Evolutionary conservation across 2,797 vertebrate genomes (phyloP).

Genomic region (Leptatherina wallacei): DNA sequence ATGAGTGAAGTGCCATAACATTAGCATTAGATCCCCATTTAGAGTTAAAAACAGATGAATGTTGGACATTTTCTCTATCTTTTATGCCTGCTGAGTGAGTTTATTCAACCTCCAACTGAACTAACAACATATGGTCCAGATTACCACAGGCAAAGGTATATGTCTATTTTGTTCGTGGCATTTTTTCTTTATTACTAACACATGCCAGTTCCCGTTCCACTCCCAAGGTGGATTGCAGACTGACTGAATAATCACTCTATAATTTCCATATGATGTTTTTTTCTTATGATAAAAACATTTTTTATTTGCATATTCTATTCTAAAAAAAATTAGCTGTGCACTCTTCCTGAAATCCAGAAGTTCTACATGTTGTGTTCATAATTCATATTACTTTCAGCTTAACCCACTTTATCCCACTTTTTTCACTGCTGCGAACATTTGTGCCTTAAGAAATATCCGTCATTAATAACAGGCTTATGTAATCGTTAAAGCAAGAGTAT

Average conservation of each 20-base stretch:
- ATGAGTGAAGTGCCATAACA: slow-evolving; percentile 11
- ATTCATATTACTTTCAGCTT: not conserved
- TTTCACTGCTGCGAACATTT: not conserved
- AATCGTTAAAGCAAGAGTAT: not conserved
- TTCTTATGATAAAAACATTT: not conserved
- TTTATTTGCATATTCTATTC: slow-evolving; percentile 28
- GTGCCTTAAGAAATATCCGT: not conserved
- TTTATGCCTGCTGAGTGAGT: slow-evolving; percentile 41
- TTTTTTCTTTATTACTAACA: slow-evolving; percentile 80
- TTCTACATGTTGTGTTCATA: not conserved
- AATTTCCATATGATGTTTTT: slow-evolving; percentile 11
- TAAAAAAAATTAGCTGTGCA: not conserved
- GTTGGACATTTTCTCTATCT: slow-evolving; percentile 18
- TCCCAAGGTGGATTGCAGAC: slow-evolving; percentile 37
- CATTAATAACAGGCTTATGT: not conserved
- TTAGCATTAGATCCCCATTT: not conserved
- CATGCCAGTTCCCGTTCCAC: slow-evolving; percentile 62
- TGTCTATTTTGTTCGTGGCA: slow-evolving; percentile 62
- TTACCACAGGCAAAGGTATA: slow-evolving; percentile 77
- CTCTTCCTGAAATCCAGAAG: slow-evolving; percentile 8
- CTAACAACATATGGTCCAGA: slow-evolving; percentile 75
- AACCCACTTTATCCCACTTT: not conserved
- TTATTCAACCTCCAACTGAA: slow-evolving; percentile 62
- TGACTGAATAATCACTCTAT: slow-evolving; percentile 39
- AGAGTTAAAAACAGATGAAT: slow-evolving; percentile 19